Conservation (phyloP, 2,113 vertebrate species). For the Crotalus horridus region DNA sequence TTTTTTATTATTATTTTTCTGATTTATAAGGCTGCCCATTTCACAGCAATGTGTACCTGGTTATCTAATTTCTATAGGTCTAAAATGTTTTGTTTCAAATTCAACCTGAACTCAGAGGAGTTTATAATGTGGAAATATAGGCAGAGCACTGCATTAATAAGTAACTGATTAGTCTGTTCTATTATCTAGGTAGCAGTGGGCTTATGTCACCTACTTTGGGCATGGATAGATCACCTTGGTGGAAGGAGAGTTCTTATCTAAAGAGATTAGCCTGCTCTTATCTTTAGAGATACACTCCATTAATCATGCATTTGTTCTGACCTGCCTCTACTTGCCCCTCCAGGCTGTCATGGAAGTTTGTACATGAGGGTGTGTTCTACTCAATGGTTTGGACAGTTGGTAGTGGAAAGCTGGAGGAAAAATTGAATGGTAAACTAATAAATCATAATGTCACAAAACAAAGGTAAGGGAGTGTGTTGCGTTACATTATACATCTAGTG, state of each 20-base stretch:
- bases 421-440: background rate
- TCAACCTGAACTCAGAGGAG: background rate
- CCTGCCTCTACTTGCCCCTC: background rate
- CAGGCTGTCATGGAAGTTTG: background rate
- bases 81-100: background rate
- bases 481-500: background rate
- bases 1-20: background rate
- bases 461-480: slow-evolving; percentile 1
- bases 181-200: background rate
- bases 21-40: background rate
- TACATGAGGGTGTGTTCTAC: background rate
- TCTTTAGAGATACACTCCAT: background rate
- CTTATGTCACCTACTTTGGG: background rate
- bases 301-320: fast-evolving
- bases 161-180: background rate
- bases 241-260: background rate
- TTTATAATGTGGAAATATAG: background rate
- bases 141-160: background rate
- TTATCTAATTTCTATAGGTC: background rate
- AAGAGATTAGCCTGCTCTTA: slow-evolving; percentile 6
- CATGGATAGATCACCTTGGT: background rate
- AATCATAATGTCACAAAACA: background rate
- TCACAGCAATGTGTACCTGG: background rate
- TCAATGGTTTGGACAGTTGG: background rate
- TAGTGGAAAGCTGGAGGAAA: slow-evolving; percentile 2